A percentile compares a stretch with the other conserved stretches of the same genome.
phyloP scores from a whole-genome alignment of 2,113 vertebrate genomes.

The Rafetus swinhoei region DNA sequence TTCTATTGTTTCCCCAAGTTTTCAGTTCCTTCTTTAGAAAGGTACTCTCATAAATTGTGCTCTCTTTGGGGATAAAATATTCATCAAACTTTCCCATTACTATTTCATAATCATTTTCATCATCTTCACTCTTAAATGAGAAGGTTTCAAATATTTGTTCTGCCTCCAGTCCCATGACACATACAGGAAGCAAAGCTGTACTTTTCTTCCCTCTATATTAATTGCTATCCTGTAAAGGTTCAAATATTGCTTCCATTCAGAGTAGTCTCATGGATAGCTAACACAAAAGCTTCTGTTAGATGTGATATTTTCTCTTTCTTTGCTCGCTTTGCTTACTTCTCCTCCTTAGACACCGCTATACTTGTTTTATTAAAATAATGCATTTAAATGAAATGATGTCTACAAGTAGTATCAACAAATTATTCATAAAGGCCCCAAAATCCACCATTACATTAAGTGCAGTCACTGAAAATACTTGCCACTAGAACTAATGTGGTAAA shows the following conservation, averaged over 20 bases:
- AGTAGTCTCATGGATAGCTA: not conserved
- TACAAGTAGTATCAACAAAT: not conserved
- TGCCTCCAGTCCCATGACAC: not conserved
- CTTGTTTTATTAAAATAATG: not conserved
- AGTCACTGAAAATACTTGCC: not conserved
- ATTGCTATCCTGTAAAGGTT: not conserved
- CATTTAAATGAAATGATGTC: not conserved
- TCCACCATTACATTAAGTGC: not conserved
- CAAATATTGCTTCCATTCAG: not conserved
- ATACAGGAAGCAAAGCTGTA: not conserved
- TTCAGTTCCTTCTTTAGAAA: slow-evolving; percentile 12
- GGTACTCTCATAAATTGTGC: not conserved
- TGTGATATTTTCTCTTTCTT: not conserved
- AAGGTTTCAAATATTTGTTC: slow-evolving; percentile 19
- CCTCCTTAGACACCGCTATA: not conserved
- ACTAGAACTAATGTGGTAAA: not conserved
- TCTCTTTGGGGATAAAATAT: slow-evolving; percentile 30
- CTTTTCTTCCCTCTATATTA: not conserved
- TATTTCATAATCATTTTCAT: slow-evolving; percentile 30
- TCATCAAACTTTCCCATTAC: slow-evolving; percentile 11
- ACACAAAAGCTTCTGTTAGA: fast-evolving
- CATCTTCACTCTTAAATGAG: not conserved
- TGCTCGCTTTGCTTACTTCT: not conserved
- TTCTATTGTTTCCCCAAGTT: not conserved
- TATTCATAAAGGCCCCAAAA: not conserved